Evolutionary conservation across 2,797 vertebrate genomes (phyloP).

Genomic region (Falco columbarius): DNA sequence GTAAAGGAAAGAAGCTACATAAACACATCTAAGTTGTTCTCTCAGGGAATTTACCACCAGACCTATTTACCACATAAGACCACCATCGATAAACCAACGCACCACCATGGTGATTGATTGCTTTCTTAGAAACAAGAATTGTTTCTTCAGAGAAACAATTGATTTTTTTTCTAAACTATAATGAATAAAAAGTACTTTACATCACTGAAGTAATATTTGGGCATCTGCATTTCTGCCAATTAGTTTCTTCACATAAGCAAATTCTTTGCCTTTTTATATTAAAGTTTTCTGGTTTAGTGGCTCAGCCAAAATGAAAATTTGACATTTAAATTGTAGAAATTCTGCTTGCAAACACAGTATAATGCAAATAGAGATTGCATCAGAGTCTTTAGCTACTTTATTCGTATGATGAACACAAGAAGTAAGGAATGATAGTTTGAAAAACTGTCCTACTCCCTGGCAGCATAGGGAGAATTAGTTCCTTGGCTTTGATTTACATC

Average conservation of each 20-base stretch:
- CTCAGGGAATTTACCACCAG: not conserved
- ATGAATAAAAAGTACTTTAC: not conserved
- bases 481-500: not conserved
- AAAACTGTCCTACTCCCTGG: not conserved
- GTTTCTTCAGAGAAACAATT: not conserved
- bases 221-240: not conserved
- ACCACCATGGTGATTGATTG: not conserved
- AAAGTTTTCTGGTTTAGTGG: not conserved
- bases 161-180: not conserved
- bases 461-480: not conserved
- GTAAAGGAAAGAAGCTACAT: not conserved
- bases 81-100: not conserved
- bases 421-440: not conserved
- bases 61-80: not conserved
- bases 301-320: not conserved
- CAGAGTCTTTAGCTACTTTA: not conserved
- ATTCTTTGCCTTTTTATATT: not conserved
- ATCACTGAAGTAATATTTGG: not conserved
- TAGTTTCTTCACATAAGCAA: not conserved
- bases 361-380: not conserved
- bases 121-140: not conserved
- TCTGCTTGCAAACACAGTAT: not conserved
- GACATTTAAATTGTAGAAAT: not conserved
- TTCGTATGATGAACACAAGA: not conserved
- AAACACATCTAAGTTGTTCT: not conserved